Conservation (phyloP, 2,888 invertebrate species). For the Campopleginae sp. region DNA sequence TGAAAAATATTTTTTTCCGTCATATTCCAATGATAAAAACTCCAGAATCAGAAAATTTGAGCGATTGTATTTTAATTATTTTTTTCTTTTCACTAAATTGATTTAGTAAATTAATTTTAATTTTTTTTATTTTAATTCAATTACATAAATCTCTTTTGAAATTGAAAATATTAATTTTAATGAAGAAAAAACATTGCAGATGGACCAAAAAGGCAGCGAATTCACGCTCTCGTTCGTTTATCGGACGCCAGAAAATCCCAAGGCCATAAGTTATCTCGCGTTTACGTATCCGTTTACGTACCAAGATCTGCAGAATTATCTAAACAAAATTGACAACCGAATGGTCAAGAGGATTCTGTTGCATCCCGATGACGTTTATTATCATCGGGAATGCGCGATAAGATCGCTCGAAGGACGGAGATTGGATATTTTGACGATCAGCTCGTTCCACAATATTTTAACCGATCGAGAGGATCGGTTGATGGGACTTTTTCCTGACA, state of each 20-base stretch:
- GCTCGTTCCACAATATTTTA: slow-evolving; percentile 91
- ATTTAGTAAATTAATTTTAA: not conserved
- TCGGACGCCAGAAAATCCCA: slow-evolving; percentile 88
- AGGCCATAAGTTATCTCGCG: slow-evolving; percentile 93
- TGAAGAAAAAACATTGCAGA: slow-evolving; percentile 84
- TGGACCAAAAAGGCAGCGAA: slow-evolving; percentile 87
- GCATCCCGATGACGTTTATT: slow-evolving; percentile 90
- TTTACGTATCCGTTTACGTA: slow-evolving; percentile 97
- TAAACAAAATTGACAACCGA: slow-evolving; percentile 89
- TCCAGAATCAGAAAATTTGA: not conserved
- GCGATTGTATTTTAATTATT: not conserved
- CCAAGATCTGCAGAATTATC: slow-evolving; percentile 90
- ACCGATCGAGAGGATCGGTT: slow-evolving; percentile 90
- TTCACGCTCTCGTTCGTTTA: slow-evolving; percentile 91
- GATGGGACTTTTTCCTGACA: slow-evolving; percentile 90
- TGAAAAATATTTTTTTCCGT: no score
- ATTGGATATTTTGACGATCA: slow-evolving; percentile 93
- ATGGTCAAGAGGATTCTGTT: slow-evolving; percentile 83
- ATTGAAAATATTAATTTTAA: no score
- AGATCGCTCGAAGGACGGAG: slow-evolving; percentile 91
- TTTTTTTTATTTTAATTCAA: not conserved
- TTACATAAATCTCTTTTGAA: slow-evolving; percentile 50
- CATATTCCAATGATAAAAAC: no score
- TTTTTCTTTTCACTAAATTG: not conserved
- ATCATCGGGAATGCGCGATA: slow-evolving; percentile 92